phyloP scores from a whole-genome alignment of 2,797 vertebrate genomes.

The Pipistrellus pygmaeus region DNA sequence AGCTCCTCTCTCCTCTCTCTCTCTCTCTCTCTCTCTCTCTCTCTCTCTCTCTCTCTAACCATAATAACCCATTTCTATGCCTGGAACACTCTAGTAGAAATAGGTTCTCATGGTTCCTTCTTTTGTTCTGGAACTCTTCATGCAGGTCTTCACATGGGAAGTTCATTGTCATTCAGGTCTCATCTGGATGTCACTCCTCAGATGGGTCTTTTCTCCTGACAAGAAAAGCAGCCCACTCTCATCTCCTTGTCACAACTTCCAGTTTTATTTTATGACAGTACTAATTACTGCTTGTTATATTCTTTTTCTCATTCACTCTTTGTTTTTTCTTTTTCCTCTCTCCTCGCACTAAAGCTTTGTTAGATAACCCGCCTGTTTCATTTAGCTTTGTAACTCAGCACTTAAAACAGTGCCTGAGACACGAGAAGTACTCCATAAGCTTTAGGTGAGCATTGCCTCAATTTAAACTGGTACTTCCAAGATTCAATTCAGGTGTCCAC shows the following conservation, averaged over 20 bases:
- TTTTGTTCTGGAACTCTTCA: background rate
- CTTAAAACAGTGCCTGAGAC: background rate
- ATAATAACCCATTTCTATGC: background rate
- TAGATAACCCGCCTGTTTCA: background rate
- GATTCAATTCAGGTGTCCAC: background rate
- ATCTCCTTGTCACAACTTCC: background rate
- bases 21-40: no score
- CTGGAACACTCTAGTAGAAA: background rate
- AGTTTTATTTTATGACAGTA: background rate
- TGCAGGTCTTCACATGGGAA: background rate
- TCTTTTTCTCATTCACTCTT: background rate
- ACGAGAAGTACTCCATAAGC: background rate
- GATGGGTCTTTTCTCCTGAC: background rate
- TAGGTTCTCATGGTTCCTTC: no score
- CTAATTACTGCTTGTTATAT: background rate
- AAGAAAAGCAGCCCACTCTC: background rate
- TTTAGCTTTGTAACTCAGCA: background rate
- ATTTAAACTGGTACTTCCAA: background rate
- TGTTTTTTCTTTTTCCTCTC: background rate
- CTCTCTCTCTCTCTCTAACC: no score
- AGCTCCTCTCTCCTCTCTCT: background rate
- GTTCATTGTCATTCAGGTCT: background rate
- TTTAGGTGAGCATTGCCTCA: background rate
- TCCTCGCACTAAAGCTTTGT: background rate
- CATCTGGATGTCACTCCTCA: background rate